Evolutionary conservation across 2,888 invertebrate genomes (phyloP).

Genomic region (Zeuzera pyrina): DNA sequence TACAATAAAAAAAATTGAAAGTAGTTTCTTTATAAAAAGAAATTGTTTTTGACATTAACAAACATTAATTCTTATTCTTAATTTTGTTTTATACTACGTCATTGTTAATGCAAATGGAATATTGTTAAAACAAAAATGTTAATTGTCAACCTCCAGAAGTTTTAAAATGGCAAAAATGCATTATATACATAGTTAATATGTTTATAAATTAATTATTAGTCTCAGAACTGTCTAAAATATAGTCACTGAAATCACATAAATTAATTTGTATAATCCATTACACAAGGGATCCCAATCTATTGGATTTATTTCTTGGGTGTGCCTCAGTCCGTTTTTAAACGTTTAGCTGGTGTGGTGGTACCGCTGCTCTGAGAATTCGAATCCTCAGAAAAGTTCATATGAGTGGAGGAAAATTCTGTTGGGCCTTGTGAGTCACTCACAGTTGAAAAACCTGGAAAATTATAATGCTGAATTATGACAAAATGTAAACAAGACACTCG

Average conservation of each 20-base stretch:
- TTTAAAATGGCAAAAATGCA: no score
- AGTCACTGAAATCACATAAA: neutral
- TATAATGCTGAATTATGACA: neutral
- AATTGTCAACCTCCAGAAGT: no score
- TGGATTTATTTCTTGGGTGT: conserved; percentile 11
- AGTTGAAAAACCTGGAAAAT: conserved; percentile 84
- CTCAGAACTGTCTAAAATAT: no score
- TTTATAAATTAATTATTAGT: no score
- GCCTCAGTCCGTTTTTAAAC: conserved; percentile 82
- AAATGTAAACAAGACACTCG: conserved; percentile 3
- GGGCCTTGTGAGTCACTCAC: conserved; percentile 93
- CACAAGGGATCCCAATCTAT: neutral
- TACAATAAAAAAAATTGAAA: no score
- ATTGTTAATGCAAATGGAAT: no score
- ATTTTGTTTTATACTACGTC: no score
- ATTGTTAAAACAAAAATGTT: no score
- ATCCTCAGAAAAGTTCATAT: conserved; percentile 91
- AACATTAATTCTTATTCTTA: no score
- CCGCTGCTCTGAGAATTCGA: conserved; percentile 93
- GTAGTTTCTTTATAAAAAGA: no score
- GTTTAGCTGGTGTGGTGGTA: conserved; percentile 78
- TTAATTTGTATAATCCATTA: neutral
- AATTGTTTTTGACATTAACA: no score
- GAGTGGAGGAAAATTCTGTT: conserved; percentile 87
- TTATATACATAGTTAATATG: no score